These are phyloP conservation scores for Cryptus viduatorius DNA, from an alignment of 2,888 invertebrate species.

Conservation along the genomic window DNA sequence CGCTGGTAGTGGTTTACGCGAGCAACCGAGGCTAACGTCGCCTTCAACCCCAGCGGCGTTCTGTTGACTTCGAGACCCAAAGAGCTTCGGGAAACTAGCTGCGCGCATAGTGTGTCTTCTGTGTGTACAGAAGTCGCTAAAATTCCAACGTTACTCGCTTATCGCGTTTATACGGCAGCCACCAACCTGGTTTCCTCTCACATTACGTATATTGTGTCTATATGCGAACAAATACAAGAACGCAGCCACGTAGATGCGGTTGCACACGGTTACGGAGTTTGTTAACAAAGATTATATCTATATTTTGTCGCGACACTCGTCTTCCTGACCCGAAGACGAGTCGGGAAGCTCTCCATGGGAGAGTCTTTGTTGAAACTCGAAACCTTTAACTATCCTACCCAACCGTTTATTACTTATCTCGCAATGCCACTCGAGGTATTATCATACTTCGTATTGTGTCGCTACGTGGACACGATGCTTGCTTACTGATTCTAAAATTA, in stretches of 20 bases:
- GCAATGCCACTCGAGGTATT: slow-evolving; percentile 23
- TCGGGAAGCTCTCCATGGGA: not conserved
- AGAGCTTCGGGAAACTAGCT: slow-evolving; percentile 34
- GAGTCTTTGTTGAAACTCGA: slow-evolving; percentile 40
- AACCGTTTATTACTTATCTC: slow-evolving; percentile 44
- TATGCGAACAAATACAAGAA: not conserved
- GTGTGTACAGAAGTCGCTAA: not conserved
- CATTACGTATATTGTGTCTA: slow-evolving; percentile 29
- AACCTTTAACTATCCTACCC: slow-evolving; percentile 26
- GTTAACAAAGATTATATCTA: not conserved
- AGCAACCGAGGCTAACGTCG: slow-evolving; percentile 56
- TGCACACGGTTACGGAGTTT: not conserved
- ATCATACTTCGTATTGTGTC: not conserved
- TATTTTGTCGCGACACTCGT: slow-evolving; percentile 12
- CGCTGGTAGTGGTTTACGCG: not conserved
- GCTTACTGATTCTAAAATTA: not conserved
- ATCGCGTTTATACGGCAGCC: slow-evolving; percentile 43
- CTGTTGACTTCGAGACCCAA: slow-evolving; percentile 46
- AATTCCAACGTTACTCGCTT: slow-evolving; percentile 23
- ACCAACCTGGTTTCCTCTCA: slow-evolving; percentile 47
- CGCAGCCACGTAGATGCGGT: not conserved
- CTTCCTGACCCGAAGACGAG: slow-evolving; percentile 21
- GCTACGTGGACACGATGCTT: not conserved
- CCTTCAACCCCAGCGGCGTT: slow-evolving; percentile 46
- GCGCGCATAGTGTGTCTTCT: not conserved